Conservation (phyloP, 2,113 vertebrate species). For the Mormyrus lacerda region DNA sequence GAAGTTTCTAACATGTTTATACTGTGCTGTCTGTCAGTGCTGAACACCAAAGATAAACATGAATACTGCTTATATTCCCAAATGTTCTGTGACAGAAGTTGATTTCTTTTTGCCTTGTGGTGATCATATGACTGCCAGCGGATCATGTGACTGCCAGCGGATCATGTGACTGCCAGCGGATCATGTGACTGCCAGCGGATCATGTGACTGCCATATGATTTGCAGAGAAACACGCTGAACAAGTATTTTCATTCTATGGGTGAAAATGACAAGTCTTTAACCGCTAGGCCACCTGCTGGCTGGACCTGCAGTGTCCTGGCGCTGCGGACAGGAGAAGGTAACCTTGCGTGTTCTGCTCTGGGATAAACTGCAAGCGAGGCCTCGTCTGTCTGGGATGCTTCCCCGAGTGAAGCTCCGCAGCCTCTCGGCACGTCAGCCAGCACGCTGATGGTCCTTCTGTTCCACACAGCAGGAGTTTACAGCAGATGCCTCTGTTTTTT, state of each 20-base stretch:
- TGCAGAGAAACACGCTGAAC: neutral
- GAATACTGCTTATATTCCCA: neutral
- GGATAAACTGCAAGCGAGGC: neutral
- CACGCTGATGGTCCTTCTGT: neutral
- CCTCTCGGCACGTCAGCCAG: neutral
- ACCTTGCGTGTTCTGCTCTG: neutral
- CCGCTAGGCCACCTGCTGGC: neutral
- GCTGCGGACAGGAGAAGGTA: neutral
- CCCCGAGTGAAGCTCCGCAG: neutral
- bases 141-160: too few relatives aligned
- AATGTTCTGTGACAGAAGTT: neutral
- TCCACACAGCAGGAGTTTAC: constrained; percentile 7
- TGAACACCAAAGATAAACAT: neutral
- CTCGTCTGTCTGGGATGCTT: neutral
- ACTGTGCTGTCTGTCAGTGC: neutral
- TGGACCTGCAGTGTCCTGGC: neutral
- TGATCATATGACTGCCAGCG: neutral
- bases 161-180: too few relatives aligned
- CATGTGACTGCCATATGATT: neutral
- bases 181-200: neutral
- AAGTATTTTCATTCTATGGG: neutral
- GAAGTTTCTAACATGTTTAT: neutral
- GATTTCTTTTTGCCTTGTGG: neutral
- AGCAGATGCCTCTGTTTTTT: constrained; percentile 10
- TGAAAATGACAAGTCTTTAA: neutral